A percentile compares a stretch with the other conserved stretches of the same genome.
Evolutionary conservation across 2,888 invertebrate genomes (phyloP).

Genomic region (Barypeithes pellucidus): DNA sequence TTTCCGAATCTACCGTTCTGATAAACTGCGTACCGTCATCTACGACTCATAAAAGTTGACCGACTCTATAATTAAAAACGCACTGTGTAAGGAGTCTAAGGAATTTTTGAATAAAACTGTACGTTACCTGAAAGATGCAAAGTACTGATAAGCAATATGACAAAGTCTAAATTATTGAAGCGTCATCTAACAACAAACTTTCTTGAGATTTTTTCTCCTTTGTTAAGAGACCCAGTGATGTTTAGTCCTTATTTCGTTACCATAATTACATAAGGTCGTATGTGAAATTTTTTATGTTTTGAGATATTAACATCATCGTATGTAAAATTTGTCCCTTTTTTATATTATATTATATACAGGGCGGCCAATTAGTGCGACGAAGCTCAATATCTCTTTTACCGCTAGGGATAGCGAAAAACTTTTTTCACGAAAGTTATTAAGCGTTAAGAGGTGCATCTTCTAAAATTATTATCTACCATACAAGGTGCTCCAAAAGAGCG

Average conservation of each 20-base stretch:
- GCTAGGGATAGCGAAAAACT: too few species aligned
- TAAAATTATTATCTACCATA: too few species aligned
- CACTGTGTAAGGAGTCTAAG: slow-evolving; percentile 12
- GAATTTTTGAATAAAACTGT: slow-evolving; percentile 36
- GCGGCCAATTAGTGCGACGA: too few species aligned
- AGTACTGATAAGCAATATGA: slow-evolving; percentile 45
- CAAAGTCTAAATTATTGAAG: slow-evolving; percentile 49
- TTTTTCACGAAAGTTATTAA: too few species aligned
- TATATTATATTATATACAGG: too few species aligned
- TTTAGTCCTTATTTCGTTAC: neutral
- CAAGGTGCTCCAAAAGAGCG: too few species aligned
- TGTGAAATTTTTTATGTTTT: too few species aligned
- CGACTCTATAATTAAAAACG: slow-evolving; percentile 22
- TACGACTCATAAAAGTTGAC: slow-evolving; percentile 33
- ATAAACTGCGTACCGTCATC: slow-evolving; percentile 38
- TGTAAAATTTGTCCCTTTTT: too few species aligned
- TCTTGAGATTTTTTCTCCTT: slow-evolving; percentile 32
- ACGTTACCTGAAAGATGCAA: slow-evolving; percentile 46
- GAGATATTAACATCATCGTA: too few species aligned
- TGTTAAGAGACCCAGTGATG: slow-evolving; percentile 21
- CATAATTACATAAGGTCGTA: too few species aligned
- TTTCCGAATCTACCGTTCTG: slow-evolving; percentile 48
- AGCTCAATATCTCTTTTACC: too few species aligned
- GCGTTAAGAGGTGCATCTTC: too few species aligned
- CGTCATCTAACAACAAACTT: slow-evolving; percentile 37